Evolutionary conservation across 2,888 invertebrate species (phyloP).

Genomic region (Agrochola lota): DNA sequence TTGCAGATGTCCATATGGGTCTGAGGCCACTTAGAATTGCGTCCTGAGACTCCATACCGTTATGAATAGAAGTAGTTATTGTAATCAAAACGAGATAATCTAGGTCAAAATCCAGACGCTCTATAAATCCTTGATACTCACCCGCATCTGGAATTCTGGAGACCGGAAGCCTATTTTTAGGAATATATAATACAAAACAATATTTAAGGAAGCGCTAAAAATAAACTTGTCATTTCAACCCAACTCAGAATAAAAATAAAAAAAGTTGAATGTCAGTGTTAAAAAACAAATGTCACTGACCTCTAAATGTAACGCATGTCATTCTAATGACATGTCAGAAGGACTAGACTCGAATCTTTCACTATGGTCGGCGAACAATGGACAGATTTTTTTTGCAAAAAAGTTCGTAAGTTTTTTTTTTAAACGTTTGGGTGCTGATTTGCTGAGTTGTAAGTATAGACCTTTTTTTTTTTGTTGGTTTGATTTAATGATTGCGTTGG

Average conservation of each 20-base stretch:
- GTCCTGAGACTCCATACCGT: neutral
- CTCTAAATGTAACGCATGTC: constrained; percentile 32
- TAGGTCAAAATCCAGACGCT: neutral
- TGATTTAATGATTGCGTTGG: neutral
- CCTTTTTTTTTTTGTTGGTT: neutral
- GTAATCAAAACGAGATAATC: neutral
- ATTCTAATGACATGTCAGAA: constrained; percentile 14
- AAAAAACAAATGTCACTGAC: constrained; percentile 38
- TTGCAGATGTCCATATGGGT: neutral
- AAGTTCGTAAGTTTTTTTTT: neutral
- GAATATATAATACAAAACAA: neutral
- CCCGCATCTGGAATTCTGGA: constrained; percentile 2
- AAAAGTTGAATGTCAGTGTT: constrained; percentile 38
- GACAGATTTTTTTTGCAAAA: neutral
- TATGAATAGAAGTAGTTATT: neutral
- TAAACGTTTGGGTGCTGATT: neutral
- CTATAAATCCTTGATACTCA: neutral
- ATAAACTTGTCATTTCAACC: constrained; percentile 8
- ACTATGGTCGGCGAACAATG: constrained; percentile 36
- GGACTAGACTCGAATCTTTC: constrained; percentile 17
- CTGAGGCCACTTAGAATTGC: neutral
- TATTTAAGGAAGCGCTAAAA: neutral
- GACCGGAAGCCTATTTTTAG: neutral
- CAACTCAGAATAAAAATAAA: constrained; percentile 18
- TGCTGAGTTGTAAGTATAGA: neutral